phyloP scores from a whole-genome alignment of 1,140 invertebrate genomes.

The Metaphire vulgaris region DNA sequence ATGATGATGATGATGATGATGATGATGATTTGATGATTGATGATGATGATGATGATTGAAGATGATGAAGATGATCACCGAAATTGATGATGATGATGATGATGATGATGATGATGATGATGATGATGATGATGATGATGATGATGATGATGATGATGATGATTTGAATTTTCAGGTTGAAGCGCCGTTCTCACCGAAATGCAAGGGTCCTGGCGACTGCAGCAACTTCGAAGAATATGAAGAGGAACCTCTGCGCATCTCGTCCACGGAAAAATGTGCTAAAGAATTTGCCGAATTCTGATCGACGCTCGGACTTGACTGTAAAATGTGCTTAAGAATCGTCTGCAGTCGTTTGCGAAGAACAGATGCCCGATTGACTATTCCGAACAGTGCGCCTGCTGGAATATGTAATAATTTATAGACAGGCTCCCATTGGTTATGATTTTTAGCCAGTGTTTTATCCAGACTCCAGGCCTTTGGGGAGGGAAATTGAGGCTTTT shows the following conservation, averaged over 20 bases:
- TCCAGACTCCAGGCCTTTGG: not conserved
- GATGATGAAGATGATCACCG: not conserved
- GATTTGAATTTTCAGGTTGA: slow-evolving; percentile 49
- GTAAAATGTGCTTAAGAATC: not conserved
- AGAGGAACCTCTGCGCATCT: slow-evolving; percentile 55
- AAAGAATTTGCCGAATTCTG: slow-evolving; percentile 60
- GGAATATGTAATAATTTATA: not conserved
- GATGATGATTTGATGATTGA: too few species aligned
- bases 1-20: too few species aligned
- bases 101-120: not conserved
- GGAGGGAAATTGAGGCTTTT: not conserved
- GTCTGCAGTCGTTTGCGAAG: not conserved
- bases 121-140: too few species aligned
- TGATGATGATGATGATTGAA: not conserved
- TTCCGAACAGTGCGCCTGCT: not conserved
- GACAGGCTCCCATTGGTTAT: not conserved
- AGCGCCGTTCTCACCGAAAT: slow-evolving; percentile 56
- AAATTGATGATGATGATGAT: not conserved
- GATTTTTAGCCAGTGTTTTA: not conserved
- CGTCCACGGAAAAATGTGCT: slow-evolving; percentile 52
- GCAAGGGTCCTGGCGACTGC: slow-evolving; percentile 56
- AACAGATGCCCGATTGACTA: not conserved
- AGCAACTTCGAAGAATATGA: slow-evolving; percentile 59
- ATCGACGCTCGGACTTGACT: not conserved
- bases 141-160: too few species aligned